phyloP scores from a whole-genome alignment of 2,888 invertebrate genomes.

The Bembecia ichneumoniformis region DNA sequence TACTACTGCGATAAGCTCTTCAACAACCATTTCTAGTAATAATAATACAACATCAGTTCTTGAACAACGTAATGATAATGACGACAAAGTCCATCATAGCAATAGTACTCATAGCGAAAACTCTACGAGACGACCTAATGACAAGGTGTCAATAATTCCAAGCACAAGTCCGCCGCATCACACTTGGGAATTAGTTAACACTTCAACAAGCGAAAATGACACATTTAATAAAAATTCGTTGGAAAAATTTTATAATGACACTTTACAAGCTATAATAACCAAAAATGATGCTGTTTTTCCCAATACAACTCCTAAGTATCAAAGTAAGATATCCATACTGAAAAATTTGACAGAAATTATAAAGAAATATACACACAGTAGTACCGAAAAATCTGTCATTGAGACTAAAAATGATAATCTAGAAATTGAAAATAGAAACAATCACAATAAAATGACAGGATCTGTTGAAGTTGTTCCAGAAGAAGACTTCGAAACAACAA shows the following conservation, averaged over 20 bases:
- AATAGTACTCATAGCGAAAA: slow-evolving; percentile 36
- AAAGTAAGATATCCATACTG: slow-evolving; percentile 57
- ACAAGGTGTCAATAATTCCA: slow-evolving; percentile 63
- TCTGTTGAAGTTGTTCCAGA: slow-evolving; percentile 60
- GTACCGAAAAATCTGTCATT: slow-evolving; percentile 37
- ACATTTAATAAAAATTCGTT: slow-evolving; percentile 50
- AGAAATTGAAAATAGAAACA: slow-evolving; percentile 34
- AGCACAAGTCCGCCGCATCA: slow-evolving; percentile 49
- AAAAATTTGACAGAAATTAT: slow-evolving; percentile 77
- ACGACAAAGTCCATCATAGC: slow-evolving; percentile 11
- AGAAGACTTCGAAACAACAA: slow-evolving; percentile 53
- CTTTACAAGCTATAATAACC: slow-evolving; percentile 75
- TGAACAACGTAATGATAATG: slow-evolving; percentile 11
- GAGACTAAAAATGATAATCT: slow-evolving; percentile 17
- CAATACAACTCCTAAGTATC: slow-evolving; percentile 57
- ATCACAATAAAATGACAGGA: slow-evolving; percentile 46
- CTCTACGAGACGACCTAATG: slow-evolving; percentile 52
- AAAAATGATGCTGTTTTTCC: slow-evolving; percentile 65
- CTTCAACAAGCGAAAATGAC: slow-evolving; percentile 56
- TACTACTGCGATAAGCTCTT: slow-evolving; percentile 10
- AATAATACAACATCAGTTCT: slow-evolving; percentile 14
- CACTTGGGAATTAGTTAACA: slow-evolving; percentile 75
- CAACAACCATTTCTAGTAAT: slow-evolving; percentile 14
- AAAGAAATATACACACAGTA: slow-evolving; percentile 72
- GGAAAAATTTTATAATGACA: slow-evolving; percentile 74